Evolutionary conservation across 2,888 invertebrate genomes (phyloP).

Genomic region (Marasmarcha lunaedactyla): DNA sequence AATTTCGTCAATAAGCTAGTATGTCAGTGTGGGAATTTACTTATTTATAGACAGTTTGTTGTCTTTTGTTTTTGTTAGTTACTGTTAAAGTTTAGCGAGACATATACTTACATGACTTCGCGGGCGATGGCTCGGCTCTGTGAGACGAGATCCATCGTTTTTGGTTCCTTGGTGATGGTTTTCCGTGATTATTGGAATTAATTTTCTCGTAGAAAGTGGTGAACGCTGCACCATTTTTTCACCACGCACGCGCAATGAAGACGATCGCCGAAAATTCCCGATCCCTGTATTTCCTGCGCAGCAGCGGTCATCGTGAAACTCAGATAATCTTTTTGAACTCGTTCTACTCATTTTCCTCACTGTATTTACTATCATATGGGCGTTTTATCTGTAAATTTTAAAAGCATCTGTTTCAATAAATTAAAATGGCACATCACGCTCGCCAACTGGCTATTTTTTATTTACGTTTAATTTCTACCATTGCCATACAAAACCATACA

Average conservation of each 20-base stretch:
- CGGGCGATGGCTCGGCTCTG: slow-evolving; percentile 63
- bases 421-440: slow-evolving; percentile 1
- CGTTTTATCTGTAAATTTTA: slow-evolving; percentile 33
- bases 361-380: slow-evolving; percentile 46
- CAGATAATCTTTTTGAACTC: slow-evolving; percentile 45
- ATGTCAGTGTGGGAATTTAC: too few species aligned
- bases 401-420: slow-evolving; percentile 37
- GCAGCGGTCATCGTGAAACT: slow-evolving; percentile 61
- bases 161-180: slow-evolving; percentile 58
- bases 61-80: too few species aligned
- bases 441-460: too few species aligned
- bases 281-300: slow-evolving; percentile 63
- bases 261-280: slow-evolving; percentile 72
- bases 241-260: slow-evolving; percentile 77
- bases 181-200: slow-evolving; percentile 75
- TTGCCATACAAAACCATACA: too few species aligned
- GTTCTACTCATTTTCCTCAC: slow-evolving; percentile 59
- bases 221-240: slow-evolving; percentile 71
- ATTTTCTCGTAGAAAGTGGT: slow-evolving; percentile 60
- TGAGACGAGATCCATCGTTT: slow-evolving; percentile 55
- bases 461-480: too few species aligned
- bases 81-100: too few species aligned
- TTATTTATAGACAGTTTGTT: too few species aligned
- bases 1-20: too few species aligned
- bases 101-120: slow-evolving; percentile 69